These are phyloP conservation scores for Pyxicephalus adspersus DNA, from an alignment of 2,113 vertebrate species.

Conservation along the genomic window DNA sequence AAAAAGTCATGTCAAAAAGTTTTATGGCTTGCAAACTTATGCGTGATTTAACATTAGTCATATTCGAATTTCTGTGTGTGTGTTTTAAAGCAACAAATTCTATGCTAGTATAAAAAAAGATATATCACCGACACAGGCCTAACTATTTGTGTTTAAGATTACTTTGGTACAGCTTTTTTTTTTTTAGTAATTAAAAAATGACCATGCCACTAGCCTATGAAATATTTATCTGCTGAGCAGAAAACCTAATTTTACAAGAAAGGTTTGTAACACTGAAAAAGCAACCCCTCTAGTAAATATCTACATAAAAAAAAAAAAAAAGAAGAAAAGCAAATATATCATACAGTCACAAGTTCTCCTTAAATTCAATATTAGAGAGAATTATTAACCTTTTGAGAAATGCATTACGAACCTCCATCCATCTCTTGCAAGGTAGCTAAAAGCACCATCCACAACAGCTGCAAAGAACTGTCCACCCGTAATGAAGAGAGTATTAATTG, in stretches of 20 bases:
- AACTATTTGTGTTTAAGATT: too few relatives aligned
- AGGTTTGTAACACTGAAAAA: not conserved
- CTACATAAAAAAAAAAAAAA: not conserved
- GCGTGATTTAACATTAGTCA: too few relatives aligned
- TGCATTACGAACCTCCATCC: slow-evolving; percentile 85
- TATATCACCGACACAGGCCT: too few relatives aligned
- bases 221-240: too few relatives aligned
- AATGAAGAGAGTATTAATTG: slow-evolving; percentile 92
- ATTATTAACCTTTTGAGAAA: slow-evolving; percentile 52
- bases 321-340: not conserved
- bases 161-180: too few relatives aligned
- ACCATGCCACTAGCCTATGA: too few relatives aligned
- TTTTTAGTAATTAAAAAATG: too few relatives aligned
- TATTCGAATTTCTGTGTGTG: too few relatives aligned
- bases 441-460: slow-evolving; percentile 88
- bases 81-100: too few relatives aligned
- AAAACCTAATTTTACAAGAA: not conserved
- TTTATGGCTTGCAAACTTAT: too few relatives aligned
- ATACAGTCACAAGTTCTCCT: slow-evolving; percentile 7
- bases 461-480: slow-evolving; percentile 97
- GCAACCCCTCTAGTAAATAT: not conserved
- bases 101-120: too few relatives aligned
- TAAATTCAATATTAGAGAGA: slow-evolving; percentile 50
- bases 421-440: slow-evolving; percentile 86
- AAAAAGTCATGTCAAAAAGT: not conserved